phyloP scores from a whole-genome alignment of 1,140 invertebrate genomes.

The Diorhabda carinulata region DNA sequence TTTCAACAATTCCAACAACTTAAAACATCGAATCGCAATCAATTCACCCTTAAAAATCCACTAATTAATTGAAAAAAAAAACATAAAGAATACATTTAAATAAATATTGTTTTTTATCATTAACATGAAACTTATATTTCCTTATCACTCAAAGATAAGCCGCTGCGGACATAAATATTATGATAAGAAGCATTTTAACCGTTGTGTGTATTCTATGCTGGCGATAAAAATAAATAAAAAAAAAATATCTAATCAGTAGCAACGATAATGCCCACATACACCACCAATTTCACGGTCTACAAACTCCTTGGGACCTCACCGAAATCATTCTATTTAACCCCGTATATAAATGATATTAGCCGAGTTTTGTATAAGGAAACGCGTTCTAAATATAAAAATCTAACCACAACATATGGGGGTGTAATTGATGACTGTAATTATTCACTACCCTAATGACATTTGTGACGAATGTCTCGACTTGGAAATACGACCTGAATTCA shows the following conservation, averaged over 20 bases:
- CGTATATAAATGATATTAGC: no score
- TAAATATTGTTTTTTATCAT: constrained; percentile 14
- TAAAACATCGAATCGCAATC: no score
- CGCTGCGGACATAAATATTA: constrained; percentile 29
- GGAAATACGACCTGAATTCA: no score
- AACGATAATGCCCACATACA: constrained; percentile 28
- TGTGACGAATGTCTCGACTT: constrained; percentile 10
- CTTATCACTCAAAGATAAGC: constrained; percentile 23
- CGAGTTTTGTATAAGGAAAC: no score
- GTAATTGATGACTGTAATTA: constrained; percentile 39
- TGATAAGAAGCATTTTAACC: constrained; percentile 29
- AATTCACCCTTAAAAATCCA: no score
- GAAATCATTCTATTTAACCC: not conserved
- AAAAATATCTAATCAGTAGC: constrained; percentile 30
- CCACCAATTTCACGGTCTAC: constrained; percentile 6
- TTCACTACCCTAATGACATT: constrained; percentile 36
- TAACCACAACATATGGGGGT: constrained; percentile 27
- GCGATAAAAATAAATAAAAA: constrained; percentile 31
- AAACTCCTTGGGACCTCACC: constrained; percentile 6
- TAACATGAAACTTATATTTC: constrained; percentile 25
- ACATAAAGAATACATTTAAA: no score
- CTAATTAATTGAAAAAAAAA: no score
- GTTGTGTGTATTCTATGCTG: constrained; percentile 30
- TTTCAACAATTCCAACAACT: no score
- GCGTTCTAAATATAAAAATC: not conserved